phyloP scores from a whole-genome alignment of 1,140 invertebrate species.

The Alviniconcha marisindica region DNA sequence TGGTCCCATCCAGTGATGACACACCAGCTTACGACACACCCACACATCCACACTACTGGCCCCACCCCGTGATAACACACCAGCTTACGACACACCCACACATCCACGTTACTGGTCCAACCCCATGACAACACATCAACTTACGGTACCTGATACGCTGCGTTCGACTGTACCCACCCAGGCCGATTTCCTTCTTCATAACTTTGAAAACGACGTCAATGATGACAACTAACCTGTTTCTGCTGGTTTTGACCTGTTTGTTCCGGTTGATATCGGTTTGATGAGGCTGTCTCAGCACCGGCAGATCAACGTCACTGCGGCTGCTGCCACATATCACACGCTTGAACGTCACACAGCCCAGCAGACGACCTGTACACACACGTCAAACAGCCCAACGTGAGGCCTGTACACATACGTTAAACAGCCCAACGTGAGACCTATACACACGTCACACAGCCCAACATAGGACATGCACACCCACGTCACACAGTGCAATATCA shows the following conservation, averaged over 20 bases:
- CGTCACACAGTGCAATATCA: background rate
- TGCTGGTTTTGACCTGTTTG: background rate
- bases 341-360: constrained; percentile 12
- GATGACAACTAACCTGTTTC: no score
- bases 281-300: background rate
- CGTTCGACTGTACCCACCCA: no score
- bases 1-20: no score
- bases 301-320: background rate
- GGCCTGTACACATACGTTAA: background rate
- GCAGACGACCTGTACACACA: constrained; percentile 22
- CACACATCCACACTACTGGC: no score
- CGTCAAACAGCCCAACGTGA: background rate
- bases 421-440: constrained; percentile 32
- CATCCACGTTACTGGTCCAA: no score
- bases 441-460: constrained; percentile 20
- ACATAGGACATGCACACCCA: constrained; percentile 18
- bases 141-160: no score
- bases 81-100: no score
- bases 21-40: no score
- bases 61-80: no score
- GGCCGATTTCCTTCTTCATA: no score
- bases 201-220: no score
- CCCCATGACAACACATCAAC: no score
- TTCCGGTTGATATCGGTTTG: background rate
- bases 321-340: background rate